These are phyloP conservation scores for Xiphias gladius DNA, from an alignment of 2,113 vertebrate species.

Conservation along the genomic window DNA sequence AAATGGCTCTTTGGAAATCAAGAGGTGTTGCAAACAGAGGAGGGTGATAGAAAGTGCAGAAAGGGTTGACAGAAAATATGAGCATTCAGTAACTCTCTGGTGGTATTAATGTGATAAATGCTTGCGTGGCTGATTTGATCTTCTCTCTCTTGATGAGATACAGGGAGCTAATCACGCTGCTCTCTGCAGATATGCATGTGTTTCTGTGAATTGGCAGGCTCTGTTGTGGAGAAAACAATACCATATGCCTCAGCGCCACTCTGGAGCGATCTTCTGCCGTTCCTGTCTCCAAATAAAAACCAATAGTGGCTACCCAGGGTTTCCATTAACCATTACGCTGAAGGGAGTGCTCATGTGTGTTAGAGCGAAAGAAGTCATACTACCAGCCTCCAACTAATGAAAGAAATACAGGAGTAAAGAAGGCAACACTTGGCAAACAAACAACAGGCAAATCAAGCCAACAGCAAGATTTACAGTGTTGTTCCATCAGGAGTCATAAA, in stretches of 20 bases:
- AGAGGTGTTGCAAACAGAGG: conserved; percentile 66
- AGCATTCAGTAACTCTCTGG: conserved; percentile 47
- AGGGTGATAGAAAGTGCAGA: conserved; percentile 39
- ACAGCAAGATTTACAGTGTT: conserved; percentile 60
- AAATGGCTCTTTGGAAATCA: conserved; percentile 60
- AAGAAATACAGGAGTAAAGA: conserved; percentile 57
- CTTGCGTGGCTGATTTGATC: conserved; percentile 63
- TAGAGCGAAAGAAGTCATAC: conserved; percentile 16
- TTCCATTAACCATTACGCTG: conserved; percentile 75
- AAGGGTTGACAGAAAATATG: conserved; percentile 27
- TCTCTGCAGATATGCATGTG: conserved; percentile 41
- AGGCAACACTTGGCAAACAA: conserved; percentile 73
- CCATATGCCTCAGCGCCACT: conserved; percentile 74
- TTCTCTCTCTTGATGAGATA: conserved; percentile 43
- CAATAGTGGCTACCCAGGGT: conserved; percentile 68
- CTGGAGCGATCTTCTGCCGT: conserved; percentile 56
- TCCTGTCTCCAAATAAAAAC: conserved; percentile 68
- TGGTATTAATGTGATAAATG: conserved; percentile 71
- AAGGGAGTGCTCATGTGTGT: conserved; percentile 12
- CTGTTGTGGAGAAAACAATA: conserved; percentile 74
- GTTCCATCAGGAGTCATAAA: conserved; percentile 64
- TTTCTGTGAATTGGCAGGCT: conserved; percentile 52
- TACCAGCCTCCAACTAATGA: conserved; percentile 57
- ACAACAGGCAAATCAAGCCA: conserved; percentile 66
- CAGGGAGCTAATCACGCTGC: conserved; percentile 47